Conservation (phyloP, 2,113 vertebrate species). For the Sturnus vulgaris region DNA sequence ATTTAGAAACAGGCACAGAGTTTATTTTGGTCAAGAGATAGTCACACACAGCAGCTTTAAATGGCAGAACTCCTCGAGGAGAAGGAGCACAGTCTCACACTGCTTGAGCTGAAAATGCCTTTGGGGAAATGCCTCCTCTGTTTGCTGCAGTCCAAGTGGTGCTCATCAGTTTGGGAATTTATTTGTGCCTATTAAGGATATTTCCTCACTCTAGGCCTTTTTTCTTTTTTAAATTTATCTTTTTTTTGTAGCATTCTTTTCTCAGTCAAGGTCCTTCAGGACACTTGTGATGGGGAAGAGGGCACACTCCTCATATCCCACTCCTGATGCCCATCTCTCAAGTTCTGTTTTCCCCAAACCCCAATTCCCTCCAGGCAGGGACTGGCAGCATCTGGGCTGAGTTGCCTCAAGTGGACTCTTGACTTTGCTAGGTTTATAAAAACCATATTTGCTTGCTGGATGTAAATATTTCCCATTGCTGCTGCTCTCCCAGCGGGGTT, state of each 20-base stretch:
- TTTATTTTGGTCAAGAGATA: slow-evolving; percentile 51
- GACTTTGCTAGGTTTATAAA: neutral
- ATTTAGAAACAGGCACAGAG: neutral
- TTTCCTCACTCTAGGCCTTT: neutral
- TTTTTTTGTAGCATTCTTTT: neutral
- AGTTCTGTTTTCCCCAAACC: neutral
- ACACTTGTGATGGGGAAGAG: neutral
- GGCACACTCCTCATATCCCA: neutral
- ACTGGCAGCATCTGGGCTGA: neutral
- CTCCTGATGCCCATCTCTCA: fast-evolving
- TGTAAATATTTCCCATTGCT: neutral
- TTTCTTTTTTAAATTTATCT: neutral
- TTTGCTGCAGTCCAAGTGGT: neutral
- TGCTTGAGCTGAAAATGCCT: neutral
- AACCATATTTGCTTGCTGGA: fast-evolving
- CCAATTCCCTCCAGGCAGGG: neutral
- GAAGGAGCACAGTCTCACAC: neutral
- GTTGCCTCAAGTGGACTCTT: neutral
- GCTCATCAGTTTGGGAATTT: neutral
- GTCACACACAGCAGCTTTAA: neutral
- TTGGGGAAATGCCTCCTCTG: neutral
- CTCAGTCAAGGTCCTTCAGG: neutral
- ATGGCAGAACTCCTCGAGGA: neutral
- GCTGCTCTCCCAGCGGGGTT: fast-evolving
- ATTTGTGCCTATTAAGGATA: neutral